Evolutionary conservation across 2,797 vertebrate genomes (phyloP).

Genomic region (Phrynocephalus guinanensis): DNA sequence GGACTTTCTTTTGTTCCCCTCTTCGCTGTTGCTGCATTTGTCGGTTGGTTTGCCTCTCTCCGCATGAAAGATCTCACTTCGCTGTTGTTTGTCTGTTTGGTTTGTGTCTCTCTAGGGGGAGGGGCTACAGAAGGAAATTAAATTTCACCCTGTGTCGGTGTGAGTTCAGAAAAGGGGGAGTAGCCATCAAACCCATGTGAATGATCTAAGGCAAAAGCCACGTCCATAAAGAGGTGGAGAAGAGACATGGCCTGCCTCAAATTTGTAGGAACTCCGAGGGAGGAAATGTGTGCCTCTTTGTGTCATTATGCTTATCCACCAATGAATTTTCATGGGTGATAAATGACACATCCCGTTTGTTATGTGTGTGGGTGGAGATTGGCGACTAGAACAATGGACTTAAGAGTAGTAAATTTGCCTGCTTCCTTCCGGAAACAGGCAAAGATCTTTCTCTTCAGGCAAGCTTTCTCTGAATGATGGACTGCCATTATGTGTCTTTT

Average conservation of each 20-base stretch:
- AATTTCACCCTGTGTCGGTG: neutral
- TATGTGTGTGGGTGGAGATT: neutral
- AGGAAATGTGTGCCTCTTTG: neutral
- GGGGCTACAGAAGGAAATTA: slow-evolving; percentile 21
- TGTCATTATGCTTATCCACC: neutral
- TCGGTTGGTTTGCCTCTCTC: neutral
- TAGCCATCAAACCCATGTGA: no score
- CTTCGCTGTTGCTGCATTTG: no score
- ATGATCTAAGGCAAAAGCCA: neutral
- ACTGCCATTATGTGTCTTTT: no score
- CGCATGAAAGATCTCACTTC: accelerated
- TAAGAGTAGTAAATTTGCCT: no score
- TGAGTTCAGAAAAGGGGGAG: slow-evolving; percentile 21
- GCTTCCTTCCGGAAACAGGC: no score
- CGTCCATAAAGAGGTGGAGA: neutral
- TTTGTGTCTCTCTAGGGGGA: neutral
- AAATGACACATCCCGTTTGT: neutral
- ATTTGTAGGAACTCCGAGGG: slow-evolving; percentile 4
- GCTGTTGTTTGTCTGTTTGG: neutral
- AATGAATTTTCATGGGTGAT: slow-evolving; percentile 30
- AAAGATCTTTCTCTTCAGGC: no score
- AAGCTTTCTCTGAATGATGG: no score
- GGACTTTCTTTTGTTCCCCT: neutral
- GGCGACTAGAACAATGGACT: slow-evolving; percentile 38
- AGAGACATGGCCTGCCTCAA: slow-evolving; percentile 8